Evolutionary conservation across 2,797 vertebrate species (phyloP).

Genomic region (Sebastes umbrosus): DNA sequence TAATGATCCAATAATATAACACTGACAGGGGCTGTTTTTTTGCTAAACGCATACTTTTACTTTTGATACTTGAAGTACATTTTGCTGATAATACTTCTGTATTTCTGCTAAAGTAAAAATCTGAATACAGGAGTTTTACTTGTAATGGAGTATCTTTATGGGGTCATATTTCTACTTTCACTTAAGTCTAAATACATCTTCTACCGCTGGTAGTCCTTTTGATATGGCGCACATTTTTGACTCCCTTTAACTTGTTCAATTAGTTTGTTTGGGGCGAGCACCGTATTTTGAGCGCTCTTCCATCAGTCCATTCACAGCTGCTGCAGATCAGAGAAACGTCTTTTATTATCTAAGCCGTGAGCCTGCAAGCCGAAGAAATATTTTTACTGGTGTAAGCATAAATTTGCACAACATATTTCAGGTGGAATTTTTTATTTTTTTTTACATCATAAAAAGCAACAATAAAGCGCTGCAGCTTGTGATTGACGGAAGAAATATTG

Average conservation of each 20-base stretch:
- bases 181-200: neutral
- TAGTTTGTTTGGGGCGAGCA: constrained; percentile 7
- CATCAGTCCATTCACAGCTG: constrained; percentile 41
- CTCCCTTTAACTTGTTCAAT: neutral
- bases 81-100: neutral
- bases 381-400: constrained; percentile 18
- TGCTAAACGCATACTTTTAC: neutral
- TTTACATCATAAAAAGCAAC: neutral
- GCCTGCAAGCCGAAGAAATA: constrained; percentile 7
- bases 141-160: neutral
- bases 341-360: constrained; percentile 35
- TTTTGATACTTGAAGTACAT: neutral
- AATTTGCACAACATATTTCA: constrained; percentile 19
- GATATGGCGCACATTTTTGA: neutral
- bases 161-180: neutral
- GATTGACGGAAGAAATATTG: constrained; percentile 6
- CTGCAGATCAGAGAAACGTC: constrained; percentile 32
- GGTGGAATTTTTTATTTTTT: neutral
- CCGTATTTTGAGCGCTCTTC: constrained; percentile 9
- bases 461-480: neutral
- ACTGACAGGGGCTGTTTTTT: neutral
- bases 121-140: neutral
- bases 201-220: neutral
- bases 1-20: neutral
- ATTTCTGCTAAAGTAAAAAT: neutral